Conservation (phyloP, 2,113 vertebrate species). For the Chroicocephalus ridibundus region DNA sequence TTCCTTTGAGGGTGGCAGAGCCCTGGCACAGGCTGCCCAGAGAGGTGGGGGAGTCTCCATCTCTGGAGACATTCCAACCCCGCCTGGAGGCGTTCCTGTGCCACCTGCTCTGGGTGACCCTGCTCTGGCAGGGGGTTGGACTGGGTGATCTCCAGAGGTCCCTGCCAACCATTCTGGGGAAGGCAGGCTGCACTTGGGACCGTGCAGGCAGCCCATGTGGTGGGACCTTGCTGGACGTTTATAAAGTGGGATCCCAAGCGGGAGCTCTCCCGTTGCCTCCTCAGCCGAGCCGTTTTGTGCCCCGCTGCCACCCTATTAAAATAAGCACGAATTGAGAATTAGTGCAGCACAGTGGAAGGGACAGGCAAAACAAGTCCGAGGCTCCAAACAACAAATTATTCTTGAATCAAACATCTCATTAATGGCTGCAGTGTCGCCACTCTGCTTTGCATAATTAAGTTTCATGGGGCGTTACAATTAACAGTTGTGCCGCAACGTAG, state of each 20-base stretch:
- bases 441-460: conserved; percentile 80
- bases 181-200: too few relatives aligned
- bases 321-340: conserved; percentile 42
- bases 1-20: too few relatives aligned
- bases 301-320: conserved; percentile 44
- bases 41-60: too few relatives aligned
- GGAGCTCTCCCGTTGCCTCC: not conserved
- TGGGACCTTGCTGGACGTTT: not conserved
- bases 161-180: too few relatives aligned
- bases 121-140: too few relatives aligned
- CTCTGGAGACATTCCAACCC: too few relatives aligned
- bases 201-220: not conserved
- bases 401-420: conserved; percentile 80
- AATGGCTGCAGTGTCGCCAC: conserved; percentile 71
- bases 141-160: too few relatives aligned
- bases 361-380: conserved; percentile 63
- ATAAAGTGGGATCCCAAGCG: not conserved
- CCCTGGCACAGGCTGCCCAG: too few relatives aligned
- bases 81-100: too few relatives aligned
- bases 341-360: conserved; percentile 59
- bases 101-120: too few relatives aligned
- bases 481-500: conserved; percentile 68
- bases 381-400: conserved; percentile 75
- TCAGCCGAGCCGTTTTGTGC: not conserved
- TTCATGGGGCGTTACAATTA: conserved; percentile 77